Conservation (phyloP, 2,888 invertebrate species). For the Zaprionus obscuricornis region DNA sequence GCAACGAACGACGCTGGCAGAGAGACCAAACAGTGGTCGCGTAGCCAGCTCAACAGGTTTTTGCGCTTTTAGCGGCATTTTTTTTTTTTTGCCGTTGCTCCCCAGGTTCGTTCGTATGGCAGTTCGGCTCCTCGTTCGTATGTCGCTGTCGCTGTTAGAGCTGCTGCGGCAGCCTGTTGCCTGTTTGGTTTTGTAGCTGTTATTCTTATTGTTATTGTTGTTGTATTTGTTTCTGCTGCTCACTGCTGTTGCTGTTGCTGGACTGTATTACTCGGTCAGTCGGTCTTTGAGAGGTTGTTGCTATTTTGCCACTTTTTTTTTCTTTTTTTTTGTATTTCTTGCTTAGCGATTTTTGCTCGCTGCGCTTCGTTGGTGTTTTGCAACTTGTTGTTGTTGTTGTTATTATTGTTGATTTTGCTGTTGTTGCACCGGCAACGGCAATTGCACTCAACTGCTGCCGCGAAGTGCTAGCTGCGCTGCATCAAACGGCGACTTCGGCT, state of each 20-base stretch:
- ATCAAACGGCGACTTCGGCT: constrained; percentile 46
- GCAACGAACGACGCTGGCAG: constrained; percentile 76
- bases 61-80: constrained; percentile 71
- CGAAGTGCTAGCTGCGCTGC: constrained; percentile 35
- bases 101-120: constrained; percentile 51
- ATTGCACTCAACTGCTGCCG: constrained; percentile 66
- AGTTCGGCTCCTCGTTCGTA: constrained; percentile 48
- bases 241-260: constrained; percentile 59
- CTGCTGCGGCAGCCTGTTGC: constrained; percentile 43
- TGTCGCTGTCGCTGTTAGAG: constrained; percentile 31
- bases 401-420: constrained; percentile 40
- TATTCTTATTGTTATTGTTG: constrained; percentile 33
- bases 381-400: constrained; percentile 60
- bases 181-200: constrained; percentile 30
- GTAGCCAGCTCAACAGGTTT: constrained; percentile 70
- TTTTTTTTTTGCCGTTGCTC: constrained; percentile 59
- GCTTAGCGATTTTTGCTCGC: constrained; percentile 56
- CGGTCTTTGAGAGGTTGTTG: constrained; percentile 84
- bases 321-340: constrained; percentile 42
- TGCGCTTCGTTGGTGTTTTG: constrained; percentile 64
- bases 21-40: constrained; percentile 38
- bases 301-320: constrained; percentile 75
- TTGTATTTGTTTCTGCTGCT: constrained; percentile 35
- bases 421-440: constrained; percentile 58
- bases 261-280: constrained; percentile 84